phyloP scores from a whole-genome alignment of 2,888 invertebrate species.

The Onthophagus sagittarius region DNA sequence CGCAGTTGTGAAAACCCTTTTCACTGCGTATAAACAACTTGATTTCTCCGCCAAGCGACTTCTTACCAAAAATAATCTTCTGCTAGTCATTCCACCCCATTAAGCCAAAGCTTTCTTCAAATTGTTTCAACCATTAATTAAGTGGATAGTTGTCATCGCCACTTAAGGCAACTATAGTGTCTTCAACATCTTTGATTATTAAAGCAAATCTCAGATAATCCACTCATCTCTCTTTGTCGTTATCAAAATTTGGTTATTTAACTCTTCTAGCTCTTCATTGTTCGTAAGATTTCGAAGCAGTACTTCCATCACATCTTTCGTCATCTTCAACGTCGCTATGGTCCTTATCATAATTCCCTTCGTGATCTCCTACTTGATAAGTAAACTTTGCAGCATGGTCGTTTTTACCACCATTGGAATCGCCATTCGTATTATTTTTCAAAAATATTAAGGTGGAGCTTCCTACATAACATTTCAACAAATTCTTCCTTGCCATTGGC shows the following conservation, averaged over 20 bases:
- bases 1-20: too few relatives aligned
- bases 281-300: not conserved
- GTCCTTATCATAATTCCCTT: not conserved
- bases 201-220: too few relatives aligned
- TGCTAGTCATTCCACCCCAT: slow-evolving; percentile 33
- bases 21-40: too few relatives aligned
- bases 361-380: not conserved
- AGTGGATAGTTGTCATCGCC: slow-evolving; percentile 2
- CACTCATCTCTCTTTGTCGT: too few relatives aligned
- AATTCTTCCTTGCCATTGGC: not conserved
- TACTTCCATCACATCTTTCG: not conserved
- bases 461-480: not conserved
- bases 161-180: not conserved
- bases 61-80: slow-evolving; percentile 34
- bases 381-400: not conserved
- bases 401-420: too few relatives aligned
- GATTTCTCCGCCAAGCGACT: slow-evolving; percentile 29
- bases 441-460: too few relatives aligned
- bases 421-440: too few relatives aligned
- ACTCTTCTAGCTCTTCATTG: not conserved
- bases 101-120: slow-evolving; percentile 32
- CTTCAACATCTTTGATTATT: not conserved
- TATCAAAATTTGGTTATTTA: not conserved
- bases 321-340: not conserved
- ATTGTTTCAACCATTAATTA: slow-evolving; percentile 32